phyloP scores from a whole-genome alignment of 2,888 invertebrate genomes.

The Epiperipatus broadwayi region DNA sequence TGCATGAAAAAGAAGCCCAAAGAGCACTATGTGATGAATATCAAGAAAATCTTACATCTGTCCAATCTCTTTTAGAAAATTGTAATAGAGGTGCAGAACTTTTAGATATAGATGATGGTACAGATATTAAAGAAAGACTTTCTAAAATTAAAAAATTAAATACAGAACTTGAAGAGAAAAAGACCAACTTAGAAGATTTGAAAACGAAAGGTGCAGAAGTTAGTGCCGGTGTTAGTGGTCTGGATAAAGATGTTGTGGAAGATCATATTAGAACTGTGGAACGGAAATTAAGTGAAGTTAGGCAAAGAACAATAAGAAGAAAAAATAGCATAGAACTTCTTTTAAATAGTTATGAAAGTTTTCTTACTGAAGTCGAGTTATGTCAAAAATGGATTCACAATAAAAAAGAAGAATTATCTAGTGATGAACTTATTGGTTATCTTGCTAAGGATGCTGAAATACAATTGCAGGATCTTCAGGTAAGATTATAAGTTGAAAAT shows the following conservation, averaged over 20 bases:
- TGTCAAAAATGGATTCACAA: slow-evolving; percentile 58
- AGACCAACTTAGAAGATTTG: no score
- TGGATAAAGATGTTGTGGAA: slow-evolving; percentile 76
- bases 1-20: slow-evolving; percentile 39
- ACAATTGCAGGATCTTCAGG: slow-evolving; percentile 18
- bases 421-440: slow-evolving; percentile 59
- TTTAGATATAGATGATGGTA: slow-evolving; percentile 14
- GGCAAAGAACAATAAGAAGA: slow-evolving; percentile 64
- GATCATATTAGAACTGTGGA: slow-evolving; percentile 47
- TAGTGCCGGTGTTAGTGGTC: slow-evolving; percentile 36
- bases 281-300: slow-evolving; percentile 59
- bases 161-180: no score
- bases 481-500: slow-evolving; percentile 10
- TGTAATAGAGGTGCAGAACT: slow-evolving; percentile 13
- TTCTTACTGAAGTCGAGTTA: slow-evolving; percentile 55
- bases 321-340: slow-evolving; percentile 59
- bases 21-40: no score
- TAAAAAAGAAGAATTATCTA: slow-evolving; percentile 37
- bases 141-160: no score
- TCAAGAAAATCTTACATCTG: no score
- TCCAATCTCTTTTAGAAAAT: slow-evolving; percentile 12
- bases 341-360: slow-evolving; percentile 58
- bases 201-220: slow-evolving; percentile 18
- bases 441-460: slow-evolving; percentile 46
- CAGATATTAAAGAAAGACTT: no score